Base-by-base conservation (phyloP, 2,888 invertebrate species). In the Strigamia maritima region DNA sequence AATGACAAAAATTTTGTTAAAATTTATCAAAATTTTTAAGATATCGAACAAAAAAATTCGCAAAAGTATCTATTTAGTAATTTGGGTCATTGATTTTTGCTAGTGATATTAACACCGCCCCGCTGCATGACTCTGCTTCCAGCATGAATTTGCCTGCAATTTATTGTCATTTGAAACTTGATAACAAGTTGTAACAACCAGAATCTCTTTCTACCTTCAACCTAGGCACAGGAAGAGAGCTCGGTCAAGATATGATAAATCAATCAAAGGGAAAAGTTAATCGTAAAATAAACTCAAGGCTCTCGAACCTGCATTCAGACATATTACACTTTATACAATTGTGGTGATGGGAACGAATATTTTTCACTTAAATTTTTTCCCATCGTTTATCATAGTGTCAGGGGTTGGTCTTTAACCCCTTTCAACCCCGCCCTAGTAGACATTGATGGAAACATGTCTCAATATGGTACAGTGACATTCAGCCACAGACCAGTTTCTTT, bases 161-260 rank as follows among this genome's bases (percentile, higher is more conserved):
- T 10, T 6, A 35, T 35, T 35, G 35, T 35, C 10, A 35, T 35
- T 35, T 35, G 6, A 35, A 35, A 54, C 44, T 16, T 35, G 35
- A 35, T 7, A 35, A 3, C n/a, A 44, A 44, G 16, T 44, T 44
- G 14, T n/a, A 44, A 14, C 16, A 12, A 16, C 54, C 24, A 70
- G 24, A 70, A 70, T 70, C 28, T 70, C 6, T 70, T 12, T 26
- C 12, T 28, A 16, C 70, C 28, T 70, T 26, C 60, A 70, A 70
- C 70, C 28, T 28, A 70, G 70, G 70, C 70, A 70, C 70, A 70
- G 70, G 70, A 70, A 70, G 70, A 70, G 70, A 70, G 70, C 70
- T 7, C 70, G 70, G 70, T 70, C 70, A 70, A 70, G 70, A 70
- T 28, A 28, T 70, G 70, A 70, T 28, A 70, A 70, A 70, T 70